Base-by-base conservation (phyloP, 2,888 invertebrate genomes). In the Acronicta alni region DNA sequence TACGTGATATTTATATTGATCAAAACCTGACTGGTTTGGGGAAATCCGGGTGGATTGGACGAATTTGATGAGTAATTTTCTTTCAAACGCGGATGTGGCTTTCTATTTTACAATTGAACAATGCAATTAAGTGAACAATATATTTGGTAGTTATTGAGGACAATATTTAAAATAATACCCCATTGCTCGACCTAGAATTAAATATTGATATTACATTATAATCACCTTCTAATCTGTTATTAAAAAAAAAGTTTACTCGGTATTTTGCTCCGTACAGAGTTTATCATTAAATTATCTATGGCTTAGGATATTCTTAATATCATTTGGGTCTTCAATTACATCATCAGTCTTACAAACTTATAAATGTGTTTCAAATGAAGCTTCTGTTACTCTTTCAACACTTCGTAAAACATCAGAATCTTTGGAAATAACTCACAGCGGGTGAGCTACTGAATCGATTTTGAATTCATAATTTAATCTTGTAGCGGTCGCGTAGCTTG, bases 391-490 rank as follows among this genome's bases (percentile, higher is more conserved):
- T 57, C 45, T 52, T 26, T 26, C 18, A 44, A 14, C 30, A 45
- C 32, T 48, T 49, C 44, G 30, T 48, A 44, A 65, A 58, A 58
- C 37, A 57, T 47, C 48, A 20, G 37, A 67, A 64, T 68, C 81
- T 82, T 81, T 80, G 77, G 74, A 84, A 85, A 84, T 86, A 84
- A 77, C 82, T 85, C 84, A 67, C 85, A 82, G 81, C 82, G 81
- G 85, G 82, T 75, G 83, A 80, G 82, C 75, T 71, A 69, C 70
- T 73, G 78, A 86, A 88, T 89, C 86, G 84, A 90, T 90, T 89
- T 81, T 79, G 87, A 88, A 90, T 89, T 88, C 79, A 86, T 88
- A 88, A 90, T 88, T 90, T 88, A 89, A 90, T 91, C 88, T 88
- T 77, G 82, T 79, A 67, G 79, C 79, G 77, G 83, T 67, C 63